A percentile compares a stretch with the other conserved stretches of the same genome.
Evolutionary conservation across 2,888 invertebrate genomes (phyloP).

Genomic region (Callinectes sapidus): DNA sequence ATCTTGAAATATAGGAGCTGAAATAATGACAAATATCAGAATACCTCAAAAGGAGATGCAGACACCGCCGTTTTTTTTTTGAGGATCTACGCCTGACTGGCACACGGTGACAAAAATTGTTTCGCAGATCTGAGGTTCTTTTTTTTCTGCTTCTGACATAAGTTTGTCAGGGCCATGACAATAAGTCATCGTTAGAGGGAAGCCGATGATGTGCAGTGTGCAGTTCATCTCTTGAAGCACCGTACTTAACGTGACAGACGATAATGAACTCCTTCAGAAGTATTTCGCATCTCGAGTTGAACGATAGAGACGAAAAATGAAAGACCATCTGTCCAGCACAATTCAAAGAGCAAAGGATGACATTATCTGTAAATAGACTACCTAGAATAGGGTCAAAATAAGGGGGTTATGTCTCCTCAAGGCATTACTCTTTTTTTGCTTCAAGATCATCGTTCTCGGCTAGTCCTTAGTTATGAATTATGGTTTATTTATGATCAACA

Average conservation of each 20-base stretch:
- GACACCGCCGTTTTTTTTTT: background rate
- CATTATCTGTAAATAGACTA: background rate
- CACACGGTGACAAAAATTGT: background rate
- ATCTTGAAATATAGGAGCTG: background rate
- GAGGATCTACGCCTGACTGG: background rate
- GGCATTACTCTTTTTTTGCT: background rate
- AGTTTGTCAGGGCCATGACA: background rate
- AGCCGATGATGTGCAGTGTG: background rate
- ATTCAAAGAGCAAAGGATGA: background rate
- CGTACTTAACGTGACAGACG: background rate
- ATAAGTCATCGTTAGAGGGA: background rate
- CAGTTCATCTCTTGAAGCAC: background rate
- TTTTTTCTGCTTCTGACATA: background rate
- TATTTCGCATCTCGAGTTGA: background rate
- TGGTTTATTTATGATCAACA: background rate
- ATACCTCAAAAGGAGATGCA: background rate
- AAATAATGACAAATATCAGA: background rate
- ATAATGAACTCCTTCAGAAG: slow-evolving; percentile 1
- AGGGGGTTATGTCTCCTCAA: background rate
- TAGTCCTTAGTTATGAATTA: background rate
- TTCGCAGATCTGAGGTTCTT: background rate
- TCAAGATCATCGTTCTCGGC: background rate
- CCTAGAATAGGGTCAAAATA: background rate
- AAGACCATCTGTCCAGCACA: background rate
- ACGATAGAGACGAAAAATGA: background rate